phyloP scores from a whole-genome alignment of 2,888 invertebrate genomes.

The Empis stercorea region DNA sequence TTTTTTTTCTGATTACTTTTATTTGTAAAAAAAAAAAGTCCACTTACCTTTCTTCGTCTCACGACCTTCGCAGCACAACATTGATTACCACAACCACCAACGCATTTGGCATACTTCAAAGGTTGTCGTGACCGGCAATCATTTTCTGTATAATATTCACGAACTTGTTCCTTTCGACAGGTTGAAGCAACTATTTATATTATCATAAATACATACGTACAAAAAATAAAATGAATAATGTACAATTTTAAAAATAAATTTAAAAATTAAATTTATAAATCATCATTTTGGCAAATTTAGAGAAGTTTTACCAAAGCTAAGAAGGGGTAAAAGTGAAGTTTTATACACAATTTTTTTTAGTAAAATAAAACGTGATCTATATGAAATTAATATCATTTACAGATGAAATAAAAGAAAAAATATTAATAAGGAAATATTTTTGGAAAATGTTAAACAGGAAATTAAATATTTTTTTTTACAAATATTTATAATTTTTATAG shows the following conservation, averaged over 20 bases:
- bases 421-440: too few species aligned
- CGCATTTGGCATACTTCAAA: slow-evolving; percentile 78
- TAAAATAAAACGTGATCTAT: too few species aligned
- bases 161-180: slow-evolving; percentile 78
- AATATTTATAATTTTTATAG: too few species aligned
- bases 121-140: slow-evolving; percentile 82
- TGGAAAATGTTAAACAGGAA: too few species aligned
- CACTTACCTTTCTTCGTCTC: slow-evolving; percentile 75
- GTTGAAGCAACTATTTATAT: slow-evolving; percentile 47
- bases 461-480: too few species aligned
- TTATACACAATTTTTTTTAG: too few species aligned
- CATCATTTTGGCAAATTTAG: neutral
- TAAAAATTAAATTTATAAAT: neutral
- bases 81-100: slow-evolving; percentile 63
- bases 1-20: neutral
- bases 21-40: neutral
- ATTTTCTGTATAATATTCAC: slow-evolving; percentile 83
- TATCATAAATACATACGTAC: slow-evolving; percentile 8
- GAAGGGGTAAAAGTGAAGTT: too few species aligned
- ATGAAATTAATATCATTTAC: too few species aligned
- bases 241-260: neutral
- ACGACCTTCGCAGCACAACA: slow-evolving; percentile 90
- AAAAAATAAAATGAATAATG: too few species aligned
- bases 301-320: neutral
- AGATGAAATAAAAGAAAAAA: too few species aligned